These are phyloP conservation scores for Sanderia malayensis DNA, from an alignment of 30 jellyfish, hydroid and myxozoan genomes.

Conservation along the genomic window DNA sequence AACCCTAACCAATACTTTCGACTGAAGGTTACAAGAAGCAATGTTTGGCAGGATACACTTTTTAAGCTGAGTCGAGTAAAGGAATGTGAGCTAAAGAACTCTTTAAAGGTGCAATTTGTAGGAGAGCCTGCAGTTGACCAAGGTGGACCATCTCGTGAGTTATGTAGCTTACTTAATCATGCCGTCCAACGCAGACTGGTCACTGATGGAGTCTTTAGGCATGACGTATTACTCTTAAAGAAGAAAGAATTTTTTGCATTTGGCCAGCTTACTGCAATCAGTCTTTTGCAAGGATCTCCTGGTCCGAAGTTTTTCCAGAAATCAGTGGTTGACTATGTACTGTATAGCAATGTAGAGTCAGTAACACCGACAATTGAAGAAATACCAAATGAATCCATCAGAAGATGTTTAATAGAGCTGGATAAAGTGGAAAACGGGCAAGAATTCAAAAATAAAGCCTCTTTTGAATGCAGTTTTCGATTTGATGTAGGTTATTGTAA, in stretches of 20 bases:
- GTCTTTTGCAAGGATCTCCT: neutral
- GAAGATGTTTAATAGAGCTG: neutral
- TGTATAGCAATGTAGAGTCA: neutral
- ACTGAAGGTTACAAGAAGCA: conserved; percentile 1
- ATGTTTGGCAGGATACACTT: conserved; percentile 1
- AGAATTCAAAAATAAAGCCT: neutral
- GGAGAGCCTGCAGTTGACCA: neutral
- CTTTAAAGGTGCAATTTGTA: neutral
- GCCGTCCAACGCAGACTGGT: neutral
- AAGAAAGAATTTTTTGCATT: neutral
- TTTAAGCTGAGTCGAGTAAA: neutral
- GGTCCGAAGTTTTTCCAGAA: conserved; percentile 1
- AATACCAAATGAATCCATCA: neutral
- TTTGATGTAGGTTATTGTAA: neutral
- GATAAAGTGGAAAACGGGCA: neutral
- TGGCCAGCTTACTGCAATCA: neutral
- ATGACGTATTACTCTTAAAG: neutral
- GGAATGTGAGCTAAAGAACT: neutral
- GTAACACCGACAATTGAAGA: neutral
- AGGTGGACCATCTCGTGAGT: conserved; percentile 3
- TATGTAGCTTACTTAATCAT: neutral
- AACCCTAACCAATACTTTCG: neutral
- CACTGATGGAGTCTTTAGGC: neutral
- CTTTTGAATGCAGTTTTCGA: neutral
- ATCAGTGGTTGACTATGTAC: neutral